phyloP scores from a whole-genome alignment of 2,797 vertebrate genomes.

The Myotis planiceps region DNA sequence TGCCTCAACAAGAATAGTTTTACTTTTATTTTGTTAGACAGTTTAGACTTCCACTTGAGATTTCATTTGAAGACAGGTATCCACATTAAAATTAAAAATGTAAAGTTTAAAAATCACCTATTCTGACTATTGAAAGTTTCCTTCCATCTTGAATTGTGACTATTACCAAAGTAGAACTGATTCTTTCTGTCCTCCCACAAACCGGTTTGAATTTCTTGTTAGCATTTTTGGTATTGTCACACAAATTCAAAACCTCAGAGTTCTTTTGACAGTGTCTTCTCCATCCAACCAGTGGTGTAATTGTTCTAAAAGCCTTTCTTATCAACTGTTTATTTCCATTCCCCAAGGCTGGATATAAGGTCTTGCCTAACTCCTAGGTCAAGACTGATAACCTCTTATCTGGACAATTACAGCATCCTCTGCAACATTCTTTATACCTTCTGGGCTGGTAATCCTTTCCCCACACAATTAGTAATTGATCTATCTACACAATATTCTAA shows the following conservation, averaged over 20 bases:
- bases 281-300: not conserved
- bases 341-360: not conserved
- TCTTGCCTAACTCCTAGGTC: not conserved
- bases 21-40: not conserved
- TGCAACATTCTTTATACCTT: not conserved
- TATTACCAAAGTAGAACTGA: not conserved
- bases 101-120: not conserved
- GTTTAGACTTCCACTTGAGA: not conserved
- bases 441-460: not conserved
- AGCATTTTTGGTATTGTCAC: not conserved
- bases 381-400: not conserved
- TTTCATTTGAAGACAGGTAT: not conserved
- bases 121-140: not conserved
- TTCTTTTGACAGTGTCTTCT: not conserved
- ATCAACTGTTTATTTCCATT: not conserved
- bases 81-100: not conserved
- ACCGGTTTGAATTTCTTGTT: not conserved
- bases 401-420: not conserved
- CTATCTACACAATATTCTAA: not conserved
- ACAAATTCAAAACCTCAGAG: not conserved
- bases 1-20: not conserved
- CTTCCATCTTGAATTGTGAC: not conserved
- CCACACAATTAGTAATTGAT: not conserved
- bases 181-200: not conserved
- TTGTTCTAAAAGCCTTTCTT: not conserved